Percentiles rank a stretch among this genome's conserved stretches.
Evolutionary conservation across 2,113 vertebrate species (phyloP).

Genomic region (Cynoglossus semilaevis): DNA sequence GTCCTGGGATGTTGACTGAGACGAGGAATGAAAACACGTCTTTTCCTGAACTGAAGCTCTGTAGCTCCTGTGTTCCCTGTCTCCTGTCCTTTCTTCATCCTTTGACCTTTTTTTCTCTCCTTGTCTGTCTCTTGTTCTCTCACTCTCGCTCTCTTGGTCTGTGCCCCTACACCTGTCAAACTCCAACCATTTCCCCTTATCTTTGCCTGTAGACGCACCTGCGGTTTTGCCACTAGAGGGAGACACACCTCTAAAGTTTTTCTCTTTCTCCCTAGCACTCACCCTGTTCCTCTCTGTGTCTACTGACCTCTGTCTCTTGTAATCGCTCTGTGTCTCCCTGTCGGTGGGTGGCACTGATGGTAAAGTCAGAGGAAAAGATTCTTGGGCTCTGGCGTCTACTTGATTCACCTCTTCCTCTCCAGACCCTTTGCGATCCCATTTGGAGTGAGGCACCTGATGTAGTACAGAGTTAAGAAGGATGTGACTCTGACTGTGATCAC

Average conservation of each 20-base stretch:
- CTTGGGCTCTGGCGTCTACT: slow-evolving; percentile 33
- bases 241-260: slow-evolving; percentile 36
- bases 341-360: slow-evolving; percentile 41
- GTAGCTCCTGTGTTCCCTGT: slow-evolving; percentile 4
- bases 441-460: slow-evolving; percentile 80
- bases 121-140: background rate
- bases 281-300: slow-evolving; percentile 74
- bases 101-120: slow-evolving; percentile 13
- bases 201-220: slow-evolving; percentile 1
- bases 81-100: slow-evolving; percentile 38
- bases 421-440: slow-evolving; percentile 87
- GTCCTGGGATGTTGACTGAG: slow-evolving; percentile 52
- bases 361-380: background rate
- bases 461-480: background rate
- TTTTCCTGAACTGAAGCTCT: slow-evolving; percentile 14
- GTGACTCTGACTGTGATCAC: background rate
- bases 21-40: slow-evolving; percentile 10
- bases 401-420: slow-evolving; percentile 83
- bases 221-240: slow-evolving; percentile 49
- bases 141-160: slow-evolving; percentile 31
- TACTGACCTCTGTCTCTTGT: slow-evolving; percentile 61
- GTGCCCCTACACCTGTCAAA: slow-evolving; percentile 29
- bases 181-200: slow-evolving; percentile 36
- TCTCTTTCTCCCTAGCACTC: slow-evolving; percentile 60
- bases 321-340: slow-evolving; percentile 66